Base-by-base conservation (phyloP, 2,797 vertebrate species). In the Lacerta agilis region DNA sequence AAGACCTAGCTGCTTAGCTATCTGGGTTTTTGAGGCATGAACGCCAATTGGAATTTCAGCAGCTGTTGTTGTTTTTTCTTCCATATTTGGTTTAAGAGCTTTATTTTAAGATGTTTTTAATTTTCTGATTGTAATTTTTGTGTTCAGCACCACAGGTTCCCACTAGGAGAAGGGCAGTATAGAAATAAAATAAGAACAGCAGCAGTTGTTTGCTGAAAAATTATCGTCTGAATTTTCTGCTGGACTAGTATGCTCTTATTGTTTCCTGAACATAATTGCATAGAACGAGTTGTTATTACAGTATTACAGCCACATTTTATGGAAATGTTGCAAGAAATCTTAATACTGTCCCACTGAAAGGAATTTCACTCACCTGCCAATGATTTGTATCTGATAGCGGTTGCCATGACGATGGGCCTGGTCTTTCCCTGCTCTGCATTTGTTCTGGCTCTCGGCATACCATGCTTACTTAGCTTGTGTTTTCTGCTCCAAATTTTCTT, bases 371-470 rank as follows among this genome's bases (percentile, higher is more conserved):
- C 85, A 58, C 71, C 81, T 80, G 20, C 45, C 8, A 25, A 89
- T 49, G 83, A 86, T 76, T 90, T 49, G 13, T 75, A 89, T 88
- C 76, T 86, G 38, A 90, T 88, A 87, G 71, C 38, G n/a, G 87
- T 93, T 94, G 85, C 94, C 82, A 87, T 94, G 93, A 85, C 91
- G 87, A 90, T 93, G 75, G 45, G 27, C 91, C 88, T 83, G 77
- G 43, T 89, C 18, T 43, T 38, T 89, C 80, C 61, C 36, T 89
- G 58, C 23, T 83, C 86, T 13, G 85, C 86, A 85, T 79, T 85
- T 82, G 8, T 77, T 73, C 55, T 92, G 90, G 64, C 0, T 86
- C 92, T 89, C 27, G 25, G 82, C 61, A n/a, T 4, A 83, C 82
- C 49, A 84, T 89, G 29, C 43, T 86, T 69, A 72, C 43, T 86